Base-by-base conservation (phyloP, 2,797 vertebrate genomes). In the Sarcoramphus papa region DNA sequence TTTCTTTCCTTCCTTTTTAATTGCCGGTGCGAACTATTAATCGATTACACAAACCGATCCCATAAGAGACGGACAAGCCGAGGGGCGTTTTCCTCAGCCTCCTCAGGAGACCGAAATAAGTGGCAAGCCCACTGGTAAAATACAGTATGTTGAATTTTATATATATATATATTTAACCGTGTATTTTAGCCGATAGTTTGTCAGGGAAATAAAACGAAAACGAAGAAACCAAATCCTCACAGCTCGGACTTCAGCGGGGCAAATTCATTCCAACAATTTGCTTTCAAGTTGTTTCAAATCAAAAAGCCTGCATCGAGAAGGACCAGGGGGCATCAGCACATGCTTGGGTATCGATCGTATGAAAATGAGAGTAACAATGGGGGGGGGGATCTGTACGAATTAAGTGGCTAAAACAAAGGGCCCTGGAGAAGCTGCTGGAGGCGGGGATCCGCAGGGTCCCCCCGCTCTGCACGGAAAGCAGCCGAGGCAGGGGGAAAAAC, bases 1-100 rank as follows among this genome's bases (percentile, higher is more conserved):
- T 87, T 78, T 91, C 68, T 90, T 93, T 79, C 63, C 51, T 93
- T 93, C 53, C 59, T 91, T 93, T 95, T 81, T 81, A 92, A 93
- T 92, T 93, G 63, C 82, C 79, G 84, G 72, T 33, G 73, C 31
- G 40, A 95, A 93, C 70, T 88, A 47, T 85, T 87, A 86, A 81
- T 94, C 72, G 33, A 93, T 77, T 78, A 89, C 81, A 72, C 30
- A 63, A 81, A 92, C 50, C 27, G 22, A 88, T 41, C 76, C 64
- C 18, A 1, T 54, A 77, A 72, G 51, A 80, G 56, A 85, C 0
- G 2, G 65, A 74, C 14, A 75, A 73, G 28, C 30, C 12, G 82
- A 83, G 41, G 12, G 54, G 33, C 3, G 0, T 60, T 91, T 85
- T 92, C 51, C 63, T 74, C 82, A 78, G 35, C 41, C 54, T 81